These are phyloP conservation scores for Rhinogobius similis DNA, from an alignment of 2,113 vertebrate species.

Conservation along the genomic window DNA sequence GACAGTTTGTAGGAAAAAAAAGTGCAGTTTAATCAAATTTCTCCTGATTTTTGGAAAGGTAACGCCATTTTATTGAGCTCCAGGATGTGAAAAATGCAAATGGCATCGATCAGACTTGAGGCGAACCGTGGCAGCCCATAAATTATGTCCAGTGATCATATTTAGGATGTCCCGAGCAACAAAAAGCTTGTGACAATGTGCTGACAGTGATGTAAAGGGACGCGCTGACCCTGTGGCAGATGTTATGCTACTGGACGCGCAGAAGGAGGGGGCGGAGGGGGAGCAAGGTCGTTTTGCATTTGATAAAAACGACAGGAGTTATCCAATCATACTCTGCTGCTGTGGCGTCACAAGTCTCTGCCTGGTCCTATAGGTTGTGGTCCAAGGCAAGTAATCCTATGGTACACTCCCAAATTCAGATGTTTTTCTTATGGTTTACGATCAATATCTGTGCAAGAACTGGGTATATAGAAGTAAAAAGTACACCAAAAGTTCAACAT, in stretches of 20 bases:
- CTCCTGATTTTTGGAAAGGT: background rate
- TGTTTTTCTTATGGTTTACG: background rate
- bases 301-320: slow-evolving; percentile 53
- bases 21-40: slow-evolving; percentile 29
- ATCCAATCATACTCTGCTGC: slow-evolving; percentile 52
- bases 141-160: slow-evolving; percentile 44
- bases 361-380: slow-evolving; percentile 41
- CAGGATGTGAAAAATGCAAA: slow-evolving; percentile 21
- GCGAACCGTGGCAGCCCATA: slow-evolving; percentile 20
- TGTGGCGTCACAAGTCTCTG: slow-evolving; percentile 42
- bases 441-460: background rate
- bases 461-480: background rate
- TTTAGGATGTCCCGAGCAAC: slow-evolving; percentile 29
- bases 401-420: background rate
- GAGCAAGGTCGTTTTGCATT: slow-evolving; percentile 51
- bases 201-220: slow-evolving; percentile 59
- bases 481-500: background rate
- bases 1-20: slow-evolving; percentile 3
- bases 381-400: background rate
- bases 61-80: slow-evolving; percentile 4
- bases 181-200: slow-evolving; percentile 42
- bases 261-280: slow-evolving; percentile 19
- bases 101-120: slow-evolving; percentile 28
- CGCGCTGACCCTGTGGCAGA: slow-evolving; percentile 54
- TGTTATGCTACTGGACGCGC: slow-evolving; percentile 39